These are phyloP conservation scores for Threskiornis aethiopicus DNA, from an alignment of 2,797 vertebrate genomes.

Conservation along the genomic window DNA sequence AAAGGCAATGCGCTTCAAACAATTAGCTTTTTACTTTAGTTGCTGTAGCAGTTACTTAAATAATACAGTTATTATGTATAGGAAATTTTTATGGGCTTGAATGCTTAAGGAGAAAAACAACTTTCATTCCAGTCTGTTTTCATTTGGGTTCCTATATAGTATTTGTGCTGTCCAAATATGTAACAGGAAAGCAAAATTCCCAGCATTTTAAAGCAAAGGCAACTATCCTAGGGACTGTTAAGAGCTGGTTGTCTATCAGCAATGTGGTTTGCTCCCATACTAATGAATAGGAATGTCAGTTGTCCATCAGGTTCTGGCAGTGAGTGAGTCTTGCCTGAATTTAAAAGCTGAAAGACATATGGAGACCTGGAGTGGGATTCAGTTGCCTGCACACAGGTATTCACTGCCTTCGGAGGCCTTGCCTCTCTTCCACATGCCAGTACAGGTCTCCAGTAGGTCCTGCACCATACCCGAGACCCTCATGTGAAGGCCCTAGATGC, in stretches of 20 bases:
- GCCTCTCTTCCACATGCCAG: not conserved
- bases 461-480: not conserved
- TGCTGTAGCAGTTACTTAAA: not conserved
- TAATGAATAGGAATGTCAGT: not conserved
- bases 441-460: not conserved
- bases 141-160: slow-evolving; percentile 33
- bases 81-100: slow-evolving; percentile 35
- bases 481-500: not conserved
- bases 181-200: slow-evolving; percentile 55
- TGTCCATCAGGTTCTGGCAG: not conserved
- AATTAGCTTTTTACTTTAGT: slow-evolving; percentile 37
- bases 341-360: not conserved
- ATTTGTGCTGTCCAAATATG: slow-evolving; percentile 53
- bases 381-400: not conserved
- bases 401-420: not conserved
- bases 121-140: slow-evolving; percentile 52
- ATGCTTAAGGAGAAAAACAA: slow-evolving; percentile 51
- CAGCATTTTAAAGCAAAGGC: slow-evolving; percentile 34
- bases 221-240: not conserved
- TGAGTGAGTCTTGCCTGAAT: not conserved
- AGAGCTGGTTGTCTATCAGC: slow-evolving; percentile 37
- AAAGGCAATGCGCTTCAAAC: slow-evolving; percentile 12
- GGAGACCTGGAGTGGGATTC: not conserved
- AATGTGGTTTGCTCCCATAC: not conserved
- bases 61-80: slow-evolving; percentile 35